A percentile compares a stretch with the other conserved stretches of the same genome.
Conservation (phyloP, 2,797 vertebrate genomes). For the Leptatherina wallacei region DNA sequence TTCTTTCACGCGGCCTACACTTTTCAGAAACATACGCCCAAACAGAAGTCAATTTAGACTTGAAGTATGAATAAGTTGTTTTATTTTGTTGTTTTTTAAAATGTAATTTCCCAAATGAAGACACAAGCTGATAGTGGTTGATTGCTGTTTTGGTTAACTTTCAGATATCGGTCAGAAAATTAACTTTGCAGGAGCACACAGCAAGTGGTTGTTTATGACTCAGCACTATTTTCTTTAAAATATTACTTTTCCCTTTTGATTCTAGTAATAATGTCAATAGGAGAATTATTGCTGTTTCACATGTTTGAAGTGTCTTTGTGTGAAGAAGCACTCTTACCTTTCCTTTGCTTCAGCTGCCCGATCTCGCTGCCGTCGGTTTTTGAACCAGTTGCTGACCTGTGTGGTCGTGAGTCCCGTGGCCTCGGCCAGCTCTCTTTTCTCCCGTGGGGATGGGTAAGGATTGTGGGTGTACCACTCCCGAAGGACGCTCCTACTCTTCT, state of each 20-base stretch:
- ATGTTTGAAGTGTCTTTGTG: background rate
- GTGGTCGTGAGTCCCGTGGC: slow-evolving; percentile 88
- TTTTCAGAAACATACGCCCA: slow-evolving; percentile 32
- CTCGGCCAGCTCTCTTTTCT: slow-evolving; percentile 89
- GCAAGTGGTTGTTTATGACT: background rate
- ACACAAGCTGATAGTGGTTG: background rate
- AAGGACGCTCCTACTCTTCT: slow-evolving; percentile 93
- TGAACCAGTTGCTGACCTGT: slow-evolving; percentile 97
- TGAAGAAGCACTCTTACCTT: slow-evolving; percentile 75
- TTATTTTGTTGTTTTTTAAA: background rate
- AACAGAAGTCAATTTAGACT: background rate
- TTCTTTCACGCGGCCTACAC: slow-evolving; percentile 4
- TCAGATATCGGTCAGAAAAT: slow-evolving; percentile 43
- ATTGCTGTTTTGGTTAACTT: slow-evolving; percentile 1
- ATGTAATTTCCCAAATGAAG: background rate
- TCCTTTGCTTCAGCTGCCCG: slow-evolving; percentile 91
- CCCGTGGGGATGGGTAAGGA: slow-evolving; percentile 88
- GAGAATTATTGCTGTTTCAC: background rate
- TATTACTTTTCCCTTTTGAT: background rate
- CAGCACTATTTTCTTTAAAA: slow-evolving; percentile 15
- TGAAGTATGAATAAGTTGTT: background rate
- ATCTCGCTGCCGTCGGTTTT: slow-evolving; percentile 92
- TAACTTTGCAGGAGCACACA: background rate
- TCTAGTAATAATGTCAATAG: background rate
- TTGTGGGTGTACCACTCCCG: slow-evolving; percentile 96